Base-by-base conservation (phyloP, 2,888 invertebrate genomes). In the Eremobia ochroleuca region DNA sequence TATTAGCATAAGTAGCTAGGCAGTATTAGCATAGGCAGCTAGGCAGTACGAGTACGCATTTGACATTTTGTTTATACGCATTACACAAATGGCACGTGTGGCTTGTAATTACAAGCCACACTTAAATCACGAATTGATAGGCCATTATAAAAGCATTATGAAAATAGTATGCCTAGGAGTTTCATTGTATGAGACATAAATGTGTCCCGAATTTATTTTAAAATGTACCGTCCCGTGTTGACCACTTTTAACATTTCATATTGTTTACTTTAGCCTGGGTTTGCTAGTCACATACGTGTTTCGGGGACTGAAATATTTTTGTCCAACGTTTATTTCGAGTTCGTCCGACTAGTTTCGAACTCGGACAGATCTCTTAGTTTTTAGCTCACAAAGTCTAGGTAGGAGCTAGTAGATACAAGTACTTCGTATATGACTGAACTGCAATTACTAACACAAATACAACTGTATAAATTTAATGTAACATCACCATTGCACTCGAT, bases 121-220 rank as follows among this genome's bases (percentile, higher is more conserved):
- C 34, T 69, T n/a, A 46, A 28, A 25, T 78, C 46, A 52, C 79
- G 70, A 80, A 58, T 76, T 58, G 11, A 76, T 40, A 82, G 58
- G 68, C 68, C 64, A 68, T 78, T 78, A 83, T 52, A 83, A 80
- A 83, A 83, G 65, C 83, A 78, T 69, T 62, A 70, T n/a, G n/a
- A 46, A 49, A 80, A 65, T 58, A 77, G 18, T 58, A 70, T 31
- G n/a, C 11, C 46, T 31, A n/a, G 18, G 15, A 55, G 31, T 21
- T 43, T 76, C 34, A 13, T 49, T 8, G 21, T 46, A n/a, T 9
- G 25, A 15, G 25, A 21, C 65, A 68, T 31, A 9, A 70, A 25
- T 34, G 59, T 31, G 43, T 31, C 15, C 59, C 18, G 31, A n/a
- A 11, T 55, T 55, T 55, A 55, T 55, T 55, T 43, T 49, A n/a